Conservation (phyloP, 2,113 vertebrate species). For the Serinus canaria region DNA sequence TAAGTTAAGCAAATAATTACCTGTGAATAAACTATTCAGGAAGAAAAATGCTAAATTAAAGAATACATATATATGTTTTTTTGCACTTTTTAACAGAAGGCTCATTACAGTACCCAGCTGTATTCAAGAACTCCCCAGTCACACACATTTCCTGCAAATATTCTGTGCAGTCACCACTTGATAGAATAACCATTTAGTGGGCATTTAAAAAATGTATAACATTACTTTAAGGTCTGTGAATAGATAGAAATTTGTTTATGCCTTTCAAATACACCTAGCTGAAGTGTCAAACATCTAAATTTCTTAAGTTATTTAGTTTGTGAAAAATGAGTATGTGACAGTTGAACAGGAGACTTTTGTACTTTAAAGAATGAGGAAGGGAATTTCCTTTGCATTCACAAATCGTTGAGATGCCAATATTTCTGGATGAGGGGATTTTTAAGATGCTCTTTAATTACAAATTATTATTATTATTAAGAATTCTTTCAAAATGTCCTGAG, state of each 20-base stretch:
- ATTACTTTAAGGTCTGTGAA: not conserved
- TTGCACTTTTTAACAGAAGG: not conserved
- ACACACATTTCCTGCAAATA: not conserved
- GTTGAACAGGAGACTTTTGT: not conserved
- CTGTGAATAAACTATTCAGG: not conserved
- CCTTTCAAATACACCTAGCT: not conserved
- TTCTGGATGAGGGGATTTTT: not conserved
- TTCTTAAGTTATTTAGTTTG: not conserved
- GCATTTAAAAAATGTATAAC: not conserved
- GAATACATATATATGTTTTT: not conserved
- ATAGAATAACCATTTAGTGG: not conserved
- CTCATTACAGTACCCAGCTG: not conserved
- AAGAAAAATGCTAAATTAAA: not conserved
- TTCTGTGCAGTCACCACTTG: not conserved
- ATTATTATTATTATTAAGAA: not conserved
- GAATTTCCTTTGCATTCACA: not conserved
- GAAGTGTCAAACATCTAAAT: not conserved
- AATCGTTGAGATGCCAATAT: not conserved
- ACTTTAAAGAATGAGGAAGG: not conserved
- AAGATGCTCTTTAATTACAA: not conserved
- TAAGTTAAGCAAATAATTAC: not conserved
- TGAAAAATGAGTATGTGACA: not conserved
- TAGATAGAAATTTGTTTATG: not conserved
- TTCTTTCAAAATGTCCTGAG: not conserved
- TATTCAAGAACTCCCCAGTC: not conserved